Evolutionary conservation across 2,888 invertebrate species (phyloP).

Genomic region (Plagiodera versicolora): DNA sequence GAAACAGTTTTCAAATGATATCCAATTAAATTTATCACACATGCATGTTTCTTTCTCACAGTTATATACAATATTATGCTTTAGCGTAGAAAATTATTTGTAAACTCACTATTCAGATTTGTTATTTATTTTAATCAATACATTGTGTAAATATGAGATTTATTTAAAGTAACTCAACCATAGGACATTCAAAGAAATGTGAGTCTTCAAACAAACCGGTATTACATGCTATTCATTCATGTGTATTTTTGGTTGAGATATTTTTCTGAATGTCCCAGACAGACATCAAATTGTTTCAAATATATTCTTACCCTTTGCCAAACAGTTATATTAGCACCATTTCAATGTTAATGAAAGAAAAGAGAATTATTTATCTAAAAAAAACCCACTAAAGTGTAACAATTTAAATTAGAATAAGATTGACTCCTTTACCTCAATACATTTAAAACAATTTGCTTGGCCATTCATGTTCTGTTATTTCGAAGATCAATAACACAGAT

Average conservation of each 20-base stretch:
- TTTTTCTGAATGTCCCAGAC: slow-evolving; percentile 13
- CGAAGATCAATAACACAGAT: background rate
- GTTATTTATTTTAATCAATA: background rate
- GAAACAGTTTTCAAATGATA: slow-evolving; percentile 27
- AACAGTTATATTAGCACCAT: slow-evolving; percentile 33
- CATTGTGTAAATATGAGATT: slow-evolving; percentile 24
- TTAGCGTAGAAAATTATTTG: slow-evolving; percentile 36
- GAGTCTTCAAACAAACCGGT: background rate
- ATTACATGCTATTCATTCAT: background rate
- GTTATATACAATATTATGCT: slow-evolving; percentile 36
- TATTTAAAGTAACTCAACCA: slow-evolving; percentile 14
- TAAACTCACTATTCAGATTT: slow-evolving; percentile 19
- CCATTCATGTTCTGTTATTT: background rate
- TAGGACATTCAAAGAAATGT: slow-evolving; percentile 13
- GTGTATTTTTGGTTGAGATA: background rate
- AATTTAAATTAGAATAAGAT: slow-evolving; percentile 25
- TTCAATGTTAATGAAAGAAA: slow-evolving; percentile 19
- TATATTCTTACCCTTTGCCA: slow-evolving; percentile 24
- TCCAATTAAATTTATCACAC: slow-evolving; percentile 29
- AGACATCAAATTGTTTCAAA: slow-evolving; percentile 33
- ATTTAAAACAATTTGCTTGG: slow-evolving; percentile 33
- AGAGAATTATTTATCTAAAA: background rate
- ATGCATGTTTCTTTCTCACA: slow-evolving; percentile 28
- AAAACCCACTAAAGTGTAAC: slow-evolving; percentile 20
- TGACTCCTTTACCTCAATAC: slow-evolving; percentile 24